Evolutionary conservation across 2,113 vertebrate genomes (phyloP).

Genomic region (Origma solitaria): DNA sequence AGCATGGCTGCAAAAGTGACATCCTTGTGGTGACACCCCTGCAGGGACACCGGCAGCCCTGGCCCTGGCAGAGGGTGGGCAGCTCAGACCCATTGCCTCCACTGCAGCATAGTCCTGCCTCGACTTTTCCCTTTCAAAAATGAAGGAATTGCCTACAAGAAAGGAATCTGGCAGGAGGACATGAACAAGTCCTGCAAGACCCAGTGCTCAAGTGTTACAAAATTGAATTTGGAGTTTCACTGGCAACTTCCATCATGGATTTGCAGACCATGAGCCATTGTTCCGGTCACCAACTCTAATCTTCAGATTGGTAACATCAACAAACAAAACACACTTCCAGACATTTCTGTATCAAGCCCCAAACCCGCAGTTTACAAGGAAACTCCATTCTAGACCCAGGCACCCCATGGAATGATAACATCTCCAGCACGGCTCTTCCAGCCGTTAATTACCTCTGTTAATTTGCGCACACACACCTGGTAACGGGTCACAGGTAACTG

Average conservation of each 20-base stretch:
- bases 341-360: neutral
- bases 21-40: neutral
- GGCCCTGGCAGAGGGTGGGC: accelerated
- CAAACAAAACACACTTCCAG: neutral
- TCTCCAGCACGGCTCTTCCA: neutral
- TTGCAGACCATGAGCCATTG: neutral
- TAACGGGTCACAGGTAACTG: neutral
- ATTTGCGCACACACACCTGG: neutral
- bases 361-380: neutral
- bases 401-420: accelerated
- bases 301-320: neutral
- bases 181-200: accelerated
- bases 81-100: accelerated
- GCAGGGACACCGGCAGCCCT: neutral
- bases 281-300: neutral
- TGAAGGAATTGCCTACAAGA: neutral
- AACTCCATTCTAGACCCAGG: neutral
- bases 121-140: neutral
- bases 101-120: neutral
- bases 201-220: neutral
- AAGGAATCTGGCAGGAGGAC: neutral
- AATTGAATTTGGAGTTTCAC: neutral
- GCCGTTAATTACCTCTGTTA: neutral
- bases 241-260: neutral
- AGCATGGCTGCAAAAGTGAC: neutral